Base-by-base conservation (phyloP, 2,888 invertebrate genomes). In the Ennomos fuscantarius region DNA sequence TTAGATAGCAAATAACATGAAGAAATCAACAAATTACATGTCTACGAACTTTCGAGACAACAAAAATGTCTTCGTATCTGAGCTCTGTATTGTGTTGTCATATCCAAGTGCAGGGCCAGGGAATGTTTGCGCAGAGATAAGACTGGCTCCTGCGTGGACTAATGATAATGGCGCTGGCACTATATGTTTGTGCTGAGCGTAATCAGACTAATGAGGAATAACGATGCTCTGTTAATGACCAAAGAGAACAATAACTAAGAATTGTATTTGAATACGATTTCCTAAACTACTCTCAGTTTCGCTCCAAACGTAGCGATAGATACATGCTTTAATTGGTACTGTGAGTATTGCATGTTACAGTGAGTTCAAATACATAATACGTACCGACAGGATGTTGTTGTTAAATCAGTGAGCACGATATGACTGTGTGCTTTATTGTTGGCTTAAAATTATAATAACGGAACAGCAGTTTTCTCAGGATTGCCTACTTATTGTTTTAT, bases 161-260 rank as follows among this genome's bases (percentile, higher is more conserved):
- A 87, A 87, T 82, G 80, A 69, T 87, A 87, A 87, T 82, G 80
- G 68, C 70, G 44, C 65, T 74, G 79, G 72, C 85, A 86, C n/a
- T 87, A 83, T 86, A 72, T 84, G 77, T 82, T 79, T 82, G 74
- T 81, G 79, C 76, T 76, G 76, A 72, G 75, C 73, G 74, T 80
- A 82, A 79, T 74, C 75, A 80, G 67, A 76, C 84, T 86, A 86
- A 79, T 78, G 74, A 74, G 78, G 76, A 81, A 86, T 82, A 85
- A 86, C 73, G 76, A 78, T 74, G 69, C 73, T 68, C 70, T 70
- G 72, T 73, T 84, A 81, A 82, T 80, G 79, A 76, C 74, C 73
- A 70, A 72, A 74, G 76, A 65, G 69, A 69, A 74, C 72, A 77
- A 78, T 42, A 54, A 40, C 53, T 41, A 77, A 78, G 37, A 54